phyloP scores from a whole-genome alignment of 2,888 invertebrate species.

The Agrochola circellaris region DNA sequence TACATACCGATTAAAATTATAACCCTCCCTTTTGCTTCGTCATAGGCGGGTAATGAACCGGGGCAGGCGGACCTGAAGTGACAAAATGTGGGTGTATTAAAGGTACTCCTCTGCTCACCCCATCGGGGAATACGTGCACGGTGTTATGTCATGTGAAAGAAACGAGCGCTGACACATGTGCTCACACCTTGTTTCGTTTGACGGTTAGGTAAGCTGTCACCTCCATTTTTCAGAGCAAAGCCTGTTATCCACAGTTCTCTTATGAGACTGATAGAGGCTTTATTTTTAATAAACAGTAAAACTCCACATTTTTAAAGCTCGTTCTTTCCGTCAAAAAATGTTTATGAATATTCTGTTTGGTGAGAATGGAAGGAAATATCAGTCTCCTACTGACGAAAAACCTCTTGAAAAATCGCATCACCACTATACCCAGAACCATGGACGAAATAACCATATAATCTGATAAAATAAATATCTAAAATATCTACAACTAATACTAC shows the following conservation, averaged over 20 bases:
- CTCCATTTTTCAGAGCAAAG: not conserved
- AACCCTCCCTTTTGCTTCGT: too few relatives aligned
- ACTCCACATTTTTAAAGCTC: not conserved
- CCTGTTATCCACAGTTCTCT: not conserved
- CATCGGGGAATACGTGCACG: not conserved
- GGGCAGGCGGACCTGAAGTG: too few relatives aligned
- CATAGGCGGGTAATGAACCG: too few relatives aligned
- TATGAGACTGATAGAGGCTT: not conserved
- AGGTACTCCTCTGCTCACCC: too few relatives aligned
- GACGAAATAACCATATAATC: conserved; percentile 1
- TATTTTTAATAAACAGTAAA: not conserved
- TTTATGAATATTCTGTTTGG: not conserved
- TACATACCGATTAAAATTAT: too few relatives aligned
- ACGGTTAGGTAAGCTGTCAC: not conserved
- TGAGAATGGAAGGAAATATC: not conserved
- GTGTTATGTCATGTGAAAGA: not conserved
- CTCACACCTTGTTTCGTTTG: not conserved
- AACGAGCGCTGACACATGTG: not conserved
- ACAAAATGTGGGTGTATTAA: not conserved
- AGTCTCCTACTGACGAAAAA: not conserved
- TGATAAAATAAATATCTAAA: conserved; percentile 15
- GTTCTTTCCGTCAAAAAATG: too few relatives aligned
- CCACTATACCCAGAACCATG: not conserved
- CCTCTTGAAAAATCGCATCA: not conserved
- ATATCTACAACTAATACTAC: conserved; percentile 27